Percentiles rank a stretch among this genome's conserved stretches.
Conservation (phyloP, 2,888 invertebrate genomes). For the Drosophila pseudotalamancana region DNA sequence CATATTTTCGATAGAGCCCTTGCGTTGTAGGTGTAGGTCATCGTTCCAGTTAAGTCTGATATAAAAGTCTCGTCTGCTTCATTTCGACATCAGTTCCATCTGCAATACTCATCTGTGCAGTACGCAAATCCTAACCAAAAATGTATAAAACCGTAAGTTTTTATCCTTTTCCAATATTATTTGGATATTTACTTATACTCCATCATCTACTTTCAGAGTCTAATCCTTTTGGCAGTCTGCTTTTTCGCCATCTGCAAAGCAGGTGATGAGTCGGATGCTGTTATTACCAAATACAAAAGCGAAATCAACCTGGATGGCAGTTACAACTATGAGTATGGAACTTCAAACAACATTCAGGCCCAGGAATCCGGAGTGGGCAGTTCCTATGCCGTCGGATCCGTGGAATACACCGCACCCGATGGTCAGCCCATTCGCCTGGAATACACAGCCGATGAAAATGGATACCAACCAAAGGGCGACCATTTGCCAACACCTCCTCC, state of each 20-base stretch:
- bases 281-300: slow-evolving; percentile 61
- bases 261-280: slow-evolving; percentile 66
- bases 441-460: slow-evolving; percentile 82
- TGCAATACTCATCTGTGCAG: slow-evolving; percentile 36
- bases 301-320: slow-evolving; percentile 82
- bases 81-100: slow-evolving; percentile 64
- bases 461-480: slow-evolving; percentile 80
- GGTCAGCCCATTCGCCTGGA: slow-evolving; percentile 72
- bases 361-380: slow-evolving; percentile 86
- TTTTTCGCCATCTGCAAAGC: slow-evolving; percentile 50
- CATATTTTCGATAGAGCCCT: slow-evolving; percentile 38
- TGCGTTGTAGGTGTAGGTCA: slow-evolving; percentile 74
- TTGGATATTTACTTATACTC: background rate
- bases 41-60: slow-evolving; percentile 34
- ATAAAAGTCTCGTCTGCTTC: slow-evolving; percentile 56
- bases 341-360: slow-evolving; percentile 86
- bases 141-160: slow-evolving; percentile 75
- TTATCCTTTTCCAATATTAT: background rate
- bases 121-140: slow-evolving; percentile 19
- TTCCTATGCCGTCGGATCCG: slow-evolving; percentile 83
- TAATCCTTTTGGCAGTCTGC: slow-evolving; percentile 53
- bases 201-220: slow-evolving; percentile 24
- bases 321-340: slow-evolving; percentile 85
- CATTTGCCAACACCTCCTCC: slow-evolving; percentile 84
- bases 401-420: slow-evolving; percentile 79